Evolutionary conservation across 2,113 vertebrate species (phyloP), one percentile per base, ranked within the genome.

Genomic region (Buteo buteo): DNA sequence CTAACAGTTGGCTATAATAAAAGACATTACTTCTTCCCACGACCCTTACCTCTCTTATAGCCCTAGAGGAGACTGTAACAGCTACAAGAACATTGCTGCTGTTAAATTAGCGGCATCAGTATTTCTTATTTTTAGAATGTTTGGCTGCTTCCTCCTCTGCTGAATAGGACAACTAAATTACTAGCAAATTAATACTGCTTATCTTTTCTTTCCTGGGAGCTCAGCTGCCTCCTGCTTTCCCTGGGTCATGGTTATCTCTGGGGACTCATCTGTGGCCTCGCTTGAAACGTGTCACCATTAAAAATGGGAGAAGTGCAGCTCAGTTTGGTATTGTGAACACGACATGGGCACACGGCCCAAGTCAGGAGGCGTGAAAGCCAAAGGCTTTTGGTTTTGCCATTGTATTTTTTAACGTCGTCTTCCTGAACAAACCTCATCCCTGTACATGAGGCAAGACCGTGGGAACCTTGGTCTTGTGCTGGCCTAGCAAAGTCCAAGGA

Each of bases 81-180:
- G 61, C 74, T 69, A 73, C 10, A 26, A 72, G 89, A 96, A 94
- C 61, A 82, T 69, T 82, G n/a, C 66, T 70, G 87, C 70, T 82
- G 54, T 91, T 87, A 82, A 89, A 91, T 90, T 87, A 96, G 84
- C 64, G 36, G 87, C 44, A 91, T 67, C 70, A 26, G 17, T 52
- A 64, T 80, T 92, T 76, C 54, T 73, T 84, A 65, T 77, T 78
- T 94, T 94, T 40, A 78, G 69, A 73, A 74, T 31, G 42, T 86
- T 85, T 88, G 82, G 65, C 79, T 90, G 47, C 47, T 92, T 90
- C 54, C 32, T 57, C 32, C 5, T 3, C 16, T 57, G 70, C 52
- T 76, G 52, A 71, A 57, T 72, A 90, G 44, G 58, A 49, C 72
- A 94, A 84, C 45, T 88, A 62, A 86, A 91, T 93, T 74, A 78